phyloP scores from a whole-genome alignment of 2,888 invertebrate species.

The Halictus ligatus region DNA sequence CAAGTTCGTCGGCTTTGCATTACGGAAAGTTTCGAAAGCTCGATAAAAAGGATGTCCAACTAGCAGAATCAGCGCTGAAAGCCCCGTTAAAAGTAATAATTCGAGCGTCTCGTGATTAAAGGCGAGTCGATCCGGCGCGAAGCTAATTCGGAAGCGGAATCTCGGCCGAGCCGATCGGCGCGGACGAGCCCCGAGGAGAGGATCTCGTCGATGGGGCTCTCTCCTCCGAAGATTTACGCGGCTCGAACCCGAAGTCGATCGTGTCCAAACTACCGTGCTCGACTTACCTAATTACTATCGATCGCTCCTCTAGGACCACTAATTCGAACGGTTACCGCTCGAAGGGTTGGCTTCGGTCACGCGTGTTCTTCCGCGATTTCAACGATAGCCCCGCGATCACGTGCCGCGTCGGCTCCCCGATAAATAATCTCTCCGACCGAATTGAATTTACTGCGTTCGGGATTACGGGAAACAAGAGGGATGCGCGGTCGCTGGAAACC shows the following conservation, averaged over 20 bases:
- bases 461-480: background rate
- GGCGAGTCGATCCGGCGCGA: constrained; percentile 3
- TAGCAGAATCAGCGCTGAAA: background rate
- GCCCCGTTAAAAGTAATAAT: background rate
- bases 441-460: constrained; percentile 44
- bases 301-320: constrained; percentile 39
- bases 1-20: background rate
- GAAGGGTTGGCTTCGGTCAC: constrained; percentile 19
- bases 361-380: constrained; percentile 57
- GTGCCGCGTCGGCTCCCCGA: constrained; percentile 14
- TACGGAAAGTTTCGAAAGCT: background rate
- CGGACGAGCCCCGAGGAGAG: background rate
- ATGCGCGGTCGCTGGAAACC: background rate
- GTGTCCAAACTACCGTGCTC: constrained; percentile 24
- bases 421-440: constrained; percentile 55
- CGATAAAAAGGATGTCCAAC: background rate
- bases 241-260: constrained; percentile 33
- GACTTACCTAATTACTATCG: constrained; percentile 57
- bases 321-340: constrained; percentile 39
- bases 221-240: constrained; percentile 32
- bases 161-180: background rate
- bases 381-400: constrained; percentile 27
- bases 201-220: background rate
- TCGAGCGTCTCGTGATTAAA: background rate
- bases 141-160: constrained; percentile 4